Base-by-base conservation (phyloP, 2,113 vertebrate species). In the Siphamia tubifer region DNA sequence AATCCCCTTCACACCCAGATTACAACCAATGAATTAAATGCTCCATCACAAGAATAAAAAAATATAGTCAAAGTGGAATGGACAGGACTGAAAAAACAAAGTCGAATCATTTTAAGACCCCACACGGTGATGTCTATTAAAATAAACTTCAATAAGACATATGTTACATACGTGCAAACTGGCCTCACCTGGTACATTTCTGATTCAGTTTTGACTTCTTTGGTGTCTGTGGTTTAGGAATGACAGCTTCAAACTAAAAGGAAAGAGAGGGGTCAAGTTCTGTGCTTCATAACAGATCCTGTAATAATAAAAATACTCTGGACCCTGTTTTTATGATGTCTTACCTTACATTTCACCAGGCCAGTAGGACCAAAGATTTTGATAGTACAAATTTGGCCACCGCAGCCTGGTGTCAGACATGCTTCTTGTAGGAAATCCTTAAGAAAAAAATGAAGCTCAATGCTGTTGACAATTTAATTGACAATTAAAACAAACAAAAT, bases 351-450 rank as follows among this genome's bases (percentile, higher is more conserved):
- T 81, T 98, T 99, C 6, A 95, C 54, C 79, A 94, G 67, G 34
- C 96, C 93, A 2, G 93, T 93, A n/a, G 94, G 89, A 87, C 73
- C 91, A 75, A 89, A 94, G 82, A 98, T 95, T 83, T 92, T 85
- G 35, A 98, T 95, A 78, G 87, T 92, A 79, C 92, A 95, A 86
- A 99, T 96, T 65, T 86, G 74, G 13, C 96, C 96, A 30, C 49
- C 60, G 77, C 98, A 99, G 84, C 97, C 95, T 58, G 98, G 95
- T 55, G 98, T 99, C 56, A 98, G 93, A 92, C 98, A 99, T 1
- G 80, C 5, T 38, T 91, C 91, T 58, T 93, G 92, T 16, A 98
- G 91, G 73, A 97, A 95, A 86, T 99, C 97, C 97, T 99, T 84
- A 15, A 51, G 27, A 23, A 30, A 65, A 44, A 67, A 21, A 34